Base-by-base conservation (phyloP, 2,797 vertebrate genomes). In the Premnoplex brunnescens region DNA sequence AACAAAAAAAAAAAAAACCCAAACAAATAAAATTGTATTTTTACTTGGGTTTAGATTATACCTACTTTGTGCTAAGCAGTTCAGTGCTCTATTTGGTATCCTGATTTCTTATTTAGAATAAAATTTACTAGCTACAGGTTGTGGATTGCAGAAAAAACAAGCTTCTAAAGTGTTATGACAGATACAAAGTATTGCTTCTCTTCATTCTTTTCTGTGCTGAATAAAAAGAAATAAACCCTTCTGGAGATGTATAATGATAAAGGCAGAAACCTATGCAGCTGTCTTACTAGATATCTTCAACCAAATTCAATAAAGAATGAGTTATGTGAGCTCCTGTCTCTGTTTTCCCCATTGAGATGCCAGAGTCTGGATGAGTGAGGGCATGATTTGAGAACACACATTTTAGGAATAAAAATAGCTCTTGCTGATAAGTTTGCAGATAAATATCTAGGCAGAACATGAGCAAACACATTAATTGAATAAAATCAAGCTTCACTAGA, bases 271-370 rank as follows among this genome's bases (percentile, higher is more conserved):
- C 22, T 69, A 15, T 77, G 37, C 49, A 71, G 41, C 72, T 91
- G 23, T 82, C 64, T 84, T 52, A 43, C 55, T 73, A 68, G 46
- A 41, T 83, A 72, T 84, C 58, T 88, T 96, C 60, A 84, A 55
- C 7, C 10, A 66, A 52, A 76, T 82, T 88, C 69, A 82, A 15
- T 79, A 64, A 81, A 81, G 27, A 66, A 48, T 68, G 41, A 90
- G 30, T 66, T 86, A 55, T 41, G 18, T 69, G 76, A 58, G 39
- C 28, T 91, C 46, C 43, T 60, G 37, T 62, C 37, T 82, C 68
- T 74, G 23, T 27, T 71, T 91, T 89, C 44, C 26, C 44, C 8
- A 24, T 2, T 78, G 73, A 90, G n/a, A 72, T 62, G 43, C 28
- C 51, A 37, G 63, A 92, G 20, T 41, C 69, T 63, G 55, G 30